Evolutionary conservation across 2,797 vertebrate species (phyloP).

Genomic region (Poecilia velifera): DNA sequence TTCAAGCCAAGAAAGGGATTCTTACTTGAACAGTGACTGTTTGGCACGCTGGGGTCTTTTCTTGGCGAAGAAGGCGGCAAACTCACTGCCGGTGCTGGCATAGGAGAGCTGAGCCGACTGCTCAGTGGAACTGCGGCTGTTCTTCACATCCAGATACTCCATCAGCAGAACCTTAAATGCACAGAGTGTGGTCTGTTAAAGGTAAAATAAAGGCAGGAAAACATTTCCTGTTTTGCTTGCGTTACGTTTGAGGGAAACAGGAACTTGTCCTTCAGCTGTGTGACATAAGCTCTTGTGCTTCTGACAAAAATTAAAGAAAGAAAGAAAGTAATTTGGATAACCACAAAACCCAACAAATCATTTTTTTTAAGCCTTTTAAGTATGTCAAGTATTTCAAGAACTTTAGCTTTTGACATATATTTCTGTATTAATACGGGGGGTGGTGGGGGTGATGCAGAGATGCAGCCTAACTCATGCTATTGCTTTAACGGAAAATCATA

Average conservation of each 20-base stretch:
- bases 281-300: background rate
- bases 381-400: conserved; percentile 2
- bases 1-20: conserved; percentile 8
- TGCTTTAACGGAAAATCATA: background rate
- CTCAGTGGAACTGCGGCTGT: conserved; percentile 91
- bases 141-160: conserved; percentile 98
- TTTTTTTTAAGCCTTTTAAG: background rate
- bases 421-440: background rate
- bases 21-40: conserved; percentile 96
- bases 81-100: conserved; percentile 92
- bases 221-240: background rate
- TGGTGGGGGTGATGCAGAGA: background rate
- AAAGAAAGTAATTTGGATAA: background rate
- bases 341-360: background rate
- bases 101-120: conserved; percentile 93
- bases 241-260: background rate
- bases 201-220: background rate
- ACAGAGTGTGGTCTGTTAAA: conserved; percentile 11
- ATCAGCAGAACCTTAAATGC: conserved; percentile 89
- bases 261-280: background rate
- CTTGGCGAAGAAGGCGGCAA: conserved; percentile 96
- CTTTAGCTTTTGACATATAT: too few species aligned
- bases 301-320: background rate
- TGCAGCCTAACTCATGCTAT: background rate
- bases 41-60: conserved; percentile 94